Evolutionary conservation across 1,140 invertebrate genomes (phyloP), one percentile per base, ranked within the genome.

Genomic region (Drosophila lowei): DNA sequence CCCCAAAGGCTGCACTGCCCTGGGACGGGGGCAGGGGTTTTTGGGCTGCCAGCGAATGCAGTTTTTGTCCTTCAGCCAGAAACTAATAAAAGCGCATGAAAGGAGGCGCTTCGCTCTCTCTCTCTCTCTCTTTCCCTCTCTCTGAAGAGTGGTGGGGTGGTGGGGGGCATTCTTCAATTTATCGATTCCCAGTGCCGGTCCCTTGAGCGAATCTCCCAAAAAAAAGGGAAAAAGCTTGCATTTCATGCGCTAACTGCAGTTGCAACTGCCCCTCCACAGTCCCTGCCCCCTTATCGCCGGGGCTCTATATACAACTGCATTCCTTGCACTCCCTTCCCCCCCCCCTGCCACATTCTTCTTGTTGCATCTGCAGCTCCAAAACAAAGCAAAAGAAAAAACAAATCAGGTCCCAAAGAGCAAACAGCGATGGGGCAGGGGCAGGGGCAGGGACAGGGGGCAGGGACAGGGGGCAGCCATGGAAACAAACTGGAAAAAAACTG

Each of bases 321-420:
- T 58, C 47, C 60, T 28, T 16, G 42, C 44, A 2, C 11, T 3
- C 13, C 15, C 9, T 2, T 34, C 0, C 3, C 9, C 11, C 18
- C 28, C 53, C 21, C 7, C 13, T 28, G 3, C 16, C 0, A 0
- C 16, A 41, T 25, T 8, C 77, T 25, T 7, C 77, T 25, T 7
- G 30, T 13, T 71, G 66, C 62, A 48, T 59, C 59, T 81, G 74
- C 73, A 83, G 38, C 64, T 79, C 54, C 54, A 42, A 34, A 56
- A 43, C 43, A 72, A 66, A 63, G 66, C 77, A 81, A 88, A 88
- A 86, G 64, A 79, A 73, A 60, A 60, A 68, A 68, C 63, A 67
- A 30, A 54, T 25, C 65, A 68, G 67, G 48, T 34, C 63, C 50
- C 65, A 67, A 62, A 72, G 61, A 80, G 66, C 72, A 80, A 80